Percentiles rank a stretch among this genome's conserved stretches.
These are phyloP conservation scores for Barypeithes pellucidus DNA, from an alignment of 2,888 invertebrate genomes.

Conservation along the genomic window DNA sequence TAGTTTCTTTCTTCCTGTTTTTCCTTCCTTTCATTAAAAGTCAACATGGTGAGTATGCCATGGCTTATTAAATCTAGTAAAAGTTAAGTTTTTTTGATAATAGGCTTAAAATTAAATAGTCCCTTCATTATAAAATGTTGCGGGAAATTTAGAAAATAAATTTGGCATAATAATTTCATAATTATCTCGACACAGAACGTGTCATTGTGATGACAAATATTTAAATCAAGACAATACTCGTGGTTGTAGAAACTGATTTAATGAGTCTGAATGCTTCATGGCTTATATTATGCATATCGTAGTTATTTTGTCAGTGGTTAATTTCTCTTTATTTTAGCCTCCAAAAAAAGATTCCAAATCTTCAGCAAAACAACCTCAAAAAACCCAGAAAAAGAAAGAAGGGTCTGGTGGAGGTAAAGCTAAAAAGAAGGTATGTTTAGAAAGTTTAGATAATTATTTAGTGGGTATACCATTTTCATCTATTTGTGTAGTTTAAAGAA, in stretches of 20 bases:
- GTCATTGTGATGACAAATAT: conserved; percentile 55
- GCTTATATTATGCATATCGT: neutral
- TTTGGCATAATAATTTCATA: neutral
- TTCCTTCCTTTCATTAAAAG: neutral
- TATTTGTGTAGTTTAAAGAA: too few species aligned
- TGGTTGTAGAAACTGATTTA: conserved; percentile 74
- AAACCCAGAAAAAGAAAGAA: conserved; percentile 96
- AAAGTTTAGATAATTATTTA: too few species aligned
- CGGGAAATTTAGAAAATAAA: neutral
- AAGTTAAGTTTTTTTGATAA: neutral
- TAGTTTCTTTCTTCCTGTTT: neutral
- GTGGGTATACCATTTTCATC: too few species aligned
- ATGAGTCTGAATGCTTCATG: conserved; percentile 73
- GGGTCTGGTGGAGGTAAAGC: conserved; percentile 96
- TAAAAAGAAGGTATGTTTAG: conserved; percentile 93
- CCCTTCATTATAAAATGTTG: neutral
- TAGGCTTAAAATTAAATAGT: neutral
- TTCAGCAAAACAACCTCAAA: conserved; percentile 93
- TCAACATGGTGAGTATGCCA: neutral
- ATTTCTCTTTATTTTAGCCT: conserved; percentile 76
- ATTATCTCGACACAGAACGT: neutral
- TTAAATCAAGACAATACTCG: conserved; percentile 56
- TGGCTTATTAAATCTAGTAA: neutral
- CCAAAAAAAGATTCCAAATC: conserved; percentile 95
- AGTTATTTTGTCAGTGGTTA: conserved; percentile 1